These are phyloP conservation scores for Myotis daubentonii DNA, from an alignment of 2,797 vertebrate species.

Conservation along the genomic window DNA sequence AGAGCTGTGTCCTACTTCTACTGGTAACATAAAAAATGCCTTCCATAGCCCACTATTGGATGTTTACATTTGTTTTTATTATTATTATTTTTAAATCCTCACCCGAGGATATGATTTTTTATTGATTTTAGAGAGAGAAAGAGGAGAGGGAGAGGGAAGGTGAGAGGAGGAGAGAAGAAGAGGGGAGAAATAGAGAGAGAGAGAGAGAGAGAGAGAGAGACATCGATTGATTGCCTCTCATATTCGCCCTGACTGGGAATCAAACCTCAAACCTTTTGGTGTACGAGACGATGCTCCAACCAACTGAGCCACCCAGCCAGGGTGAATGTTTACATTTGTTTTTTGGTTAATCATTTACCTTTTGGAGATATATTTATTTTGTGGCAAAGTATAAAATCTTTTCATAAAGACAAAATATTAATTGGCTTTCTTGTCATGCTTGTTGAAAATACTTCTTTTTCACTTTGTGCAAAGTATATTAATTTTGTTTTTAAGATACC, in stretches of 20 bases:
- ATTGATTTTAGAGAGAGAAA: background rate
- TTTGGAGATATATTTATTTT: constrained; percentile 2
- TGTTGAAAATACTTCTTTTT: constrained; percentile 16
- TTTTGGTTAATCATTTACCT: background rate
- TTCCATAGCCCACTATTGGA: background rate
- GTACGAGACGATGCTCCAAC: background rate
- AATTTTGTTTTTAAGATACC: constrained; percentile 1
- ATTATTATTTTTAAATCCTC: background rate
- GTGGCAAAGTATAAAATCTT: background rate
- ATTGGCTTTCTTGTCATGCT: background rate
- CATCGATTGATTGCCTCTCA: too few relatives aligned
- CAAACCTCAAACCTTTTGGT: background rate
- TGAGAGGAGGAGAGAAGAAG: too few relatives aligned
- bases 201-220: too few relatives aligned
- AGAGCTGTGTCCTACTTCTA: background rate
- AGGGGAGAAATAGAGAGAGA: too few relatives aligned
- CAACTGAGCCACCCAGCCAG: background rate
- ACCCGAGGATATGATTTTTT: background rate
- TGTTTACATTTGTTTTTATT: background rate
- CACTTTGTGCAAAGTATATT: background rate
- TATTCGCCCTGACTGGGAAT: background rate
- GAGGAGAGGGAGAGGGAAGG: too few relatives aligned
- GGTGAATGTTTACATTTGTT: background rate
- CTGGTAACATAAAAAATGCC: background rate
- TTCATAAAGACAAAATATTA: constrained; percentile 34